A percentile compares a stretch with the other conserved stretches of the same genome.
These are phyloP conservation scores for Hydrophis major DNA, from an alignment of 2,797 vertebrate species.

Conservation along the genomic window DNA sequence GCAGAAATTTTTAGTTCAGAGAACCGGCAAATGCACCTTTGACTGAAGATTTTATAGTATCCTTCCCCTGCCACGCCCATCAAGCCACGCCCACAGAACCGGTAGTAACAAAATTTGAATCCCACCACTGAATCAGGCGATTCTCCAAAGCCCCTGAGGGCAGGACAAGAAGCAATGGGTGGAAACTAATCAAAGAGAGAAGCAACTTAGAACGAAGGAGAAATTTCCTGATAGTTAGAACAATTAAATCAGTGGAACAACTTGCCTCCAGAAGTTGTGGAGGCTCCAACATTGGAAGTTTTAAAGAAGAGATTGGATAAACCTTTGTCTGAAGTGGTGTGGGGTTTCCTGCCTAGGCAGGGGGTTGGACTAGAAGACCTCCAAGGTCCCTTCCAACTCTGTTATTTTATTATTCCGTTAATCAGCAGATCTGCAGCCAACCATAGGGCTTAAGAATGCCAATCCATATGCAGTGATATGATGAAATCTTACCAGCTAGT, in stretches of 20 bases:
- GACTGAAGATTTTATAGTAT: too few relatives aligned
- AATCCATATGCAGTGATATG: neutral
- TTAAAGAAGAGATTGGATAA: too few relatives aligned
- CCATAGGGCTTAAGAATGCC: neutral
- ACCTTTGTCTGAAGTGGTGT: neutral
- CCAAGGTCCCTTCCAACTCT: neutral
- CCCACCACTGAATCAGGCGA: too few relatives aligned
- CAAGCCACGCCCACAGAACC: too few relatives aligned
- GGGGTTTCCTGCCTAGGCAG: neutral
- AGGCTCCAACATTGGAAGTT: too few relatives aligned
- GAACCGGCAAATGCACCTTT: neutral
- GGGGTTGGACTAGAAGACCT: neutral
- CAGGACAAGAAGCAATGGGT: neutral
- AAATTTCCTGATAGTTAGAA: neutral
- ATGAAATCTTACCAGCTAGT: neutral
- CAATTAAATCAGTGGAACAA: neutral
- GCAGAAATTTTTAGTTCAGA: too few relatives aligned
- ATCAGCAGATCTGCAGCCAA: neutral
- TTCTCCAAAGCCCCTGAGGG: neutral
- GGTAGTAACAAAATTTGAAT: too few relatives aligned
- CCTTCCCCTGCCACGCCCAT: too few relatives aligned
- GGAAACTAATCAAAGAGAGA: neutral
- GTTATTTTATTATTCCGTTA: neutral
- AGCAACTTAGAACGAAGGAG: neutral
- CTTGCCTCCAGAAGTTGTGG: too few relatives aligned